These are phyloP conservation scores for Scrobipalpa costella DNA, from an alignment of 2,888 invertebrate species.

Conservation along the genomic window DNA sequence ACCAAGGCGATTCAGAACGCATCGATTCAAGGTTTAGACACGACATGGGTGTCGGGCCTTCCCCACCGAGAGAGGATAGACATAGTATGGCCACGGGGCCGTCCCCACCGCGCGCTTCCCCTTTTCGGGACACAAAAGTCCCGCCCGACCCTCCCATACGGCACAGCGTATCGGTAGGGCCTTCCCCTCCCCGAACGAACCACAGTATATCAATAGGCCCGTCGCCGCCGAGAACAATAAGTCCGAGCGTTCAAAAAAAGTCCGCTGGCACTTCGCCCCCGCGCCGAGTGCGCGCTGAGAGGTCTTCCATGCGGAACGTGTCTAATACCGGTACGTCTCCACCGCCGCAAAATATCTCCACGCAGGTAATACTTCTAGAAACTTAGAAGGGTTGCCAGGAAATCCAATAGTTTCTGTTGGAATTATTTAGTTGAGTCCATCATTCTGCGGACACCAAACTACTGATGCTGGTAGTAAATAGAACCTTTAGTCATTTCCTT, in stretches of 20 bases:
- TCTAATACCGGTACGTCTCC: constrained; percentile 91
- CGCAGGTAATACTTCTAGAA: constrained; percentile 82
- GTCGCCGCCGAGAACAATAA: constrained; percentile 50
- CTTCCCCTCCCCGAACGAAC: constrained; percentile 57
- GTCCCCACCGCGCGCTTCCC: constrained; percentile 47
- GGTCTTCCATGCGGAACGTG: constrained; percentile 52
- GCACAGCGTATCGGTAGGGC: constrained; percentile 65
- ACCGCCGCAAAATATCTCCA: constrained; percentile 92
- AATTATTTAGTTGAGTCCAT: too few relatives aligned
- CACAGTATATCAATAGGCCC: constrained; percentile 36
- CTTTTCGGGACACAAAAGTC: constrained; percentile 41
- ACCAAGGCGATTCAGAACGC: constrained; percentile 30
- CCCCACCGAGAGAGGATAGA: constrained; percentile 61
- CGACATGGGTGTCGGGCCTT: constrained; percentile 70
- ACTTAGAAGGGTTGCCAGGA: constrained; percentile 7
- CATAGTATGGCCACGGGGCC: constrained; percentile 38
- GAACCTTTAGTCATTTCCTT: too few relatives aligned
- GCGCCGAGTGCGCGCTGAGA: constrained; percentile 44
- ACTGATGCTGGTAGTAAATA: too few relatives aligned
- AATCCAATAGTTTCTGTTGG: not conserved
- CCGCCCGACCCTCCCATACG: constrained; percentile 40
- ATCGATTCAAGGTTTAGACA: constrained; percentile 42
- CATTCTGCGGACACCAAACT: too few relatives aligned
- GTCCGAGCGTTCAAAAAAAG: constrained; percentile 58
- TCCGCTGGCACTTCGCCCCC: constrained; percentile 78